A percentile compares a stretch with the other conserved stretches of the same genome.
phyloP scores from a whole-genome alignment of 2,888 invertebrate species.

The Mimas tiliae region DNA sequence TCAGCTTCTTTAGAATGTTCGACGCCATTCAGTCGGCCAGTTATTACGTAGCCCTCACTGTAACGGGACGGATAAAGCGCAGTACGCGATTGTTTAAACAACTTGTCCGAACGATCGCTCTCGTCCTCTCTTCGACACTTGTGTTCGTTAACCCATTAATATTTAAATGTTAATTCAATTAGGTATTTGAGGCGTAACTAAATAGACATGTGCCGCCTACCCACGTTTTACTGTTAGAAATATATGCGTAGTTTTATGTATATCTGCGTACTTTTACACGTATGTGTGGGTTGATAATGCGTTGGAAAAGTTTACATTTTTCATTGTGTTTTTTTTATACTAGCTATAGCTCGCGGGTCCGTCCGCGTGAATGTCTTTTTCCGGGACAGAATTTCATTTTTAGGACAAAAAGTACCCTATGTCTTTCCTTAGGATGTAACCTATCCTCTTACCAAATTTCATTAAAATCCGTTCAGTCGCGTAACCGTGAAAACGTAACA shows the following conservation, averaged over 20 bases:
- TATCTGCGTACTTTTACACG: background rate
- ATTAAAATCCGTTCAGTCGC: no score
- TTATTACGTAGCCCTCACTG: conserved; percentile 57
- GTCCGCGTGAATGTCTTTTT: no score
- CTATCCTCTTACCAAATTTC: no score
- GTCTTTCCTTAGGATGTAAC: no score
- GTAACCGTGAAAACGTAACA: no score
- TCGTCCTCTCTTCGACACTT: conserved; percentile 55
- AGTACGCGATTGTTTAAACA: conserved; percentile 62
- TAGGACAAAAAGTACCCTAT: no score
- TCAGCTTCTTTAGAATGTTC: background rate
- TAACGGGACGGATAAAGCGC: conserved; percentile 73
- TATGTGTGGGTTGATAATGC: conserved; percentile 3
- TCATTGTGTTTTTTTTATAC: background rate
- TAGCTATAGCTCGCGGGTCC: no score
- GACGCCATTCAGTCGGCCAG: conserved; percentile 17
- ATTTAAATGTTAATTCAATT: conserved; percentile 65
- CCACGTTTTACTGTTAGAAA: conserved; percentile 23
- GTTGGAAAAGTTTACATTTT: background rate
- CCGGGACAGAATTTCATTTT: no score
- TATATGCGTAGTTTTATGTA: conserved; percentile 7
- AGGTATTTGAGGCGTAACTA: conserved; percentile 49
- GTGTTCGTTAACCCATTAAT: conserved; percentile 47
- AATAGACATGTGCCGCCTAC: conserved; percentile 32
- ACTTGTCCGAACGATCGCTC: conserved; percentile 45